phyloP scores from a whole-genome alignment of 2,113 vertebrate genomes.

The Hydropotes inermis region DNA sequence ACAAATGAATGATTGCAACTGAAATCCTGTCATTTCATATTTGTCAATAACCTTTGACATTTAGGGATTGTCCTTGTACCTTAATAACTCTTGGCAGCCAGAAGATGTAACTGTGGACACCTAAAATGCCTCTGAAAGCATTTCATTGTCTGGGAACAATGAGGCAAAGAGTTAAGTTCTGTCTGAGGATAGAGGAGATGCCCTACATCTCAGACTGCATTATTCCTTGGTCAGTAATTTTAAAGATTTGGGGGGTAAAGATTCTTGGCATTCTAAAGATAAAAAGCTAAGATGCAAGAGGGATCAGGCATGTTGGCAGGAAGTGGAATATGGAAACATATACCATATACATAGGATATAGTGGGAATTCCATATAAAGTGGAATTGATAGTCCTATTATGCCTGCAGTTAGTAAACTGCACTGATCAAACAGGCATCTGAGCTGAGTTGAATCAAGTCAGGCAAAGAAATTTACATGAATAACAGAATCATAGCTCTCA shows the following conservation, averaged over 20 bases:
- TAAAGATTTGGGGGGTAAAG: background rate
- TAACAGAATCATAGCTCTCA: background rate
- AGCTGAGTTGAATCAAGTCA: background rate
- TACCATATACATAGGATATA: background rate
- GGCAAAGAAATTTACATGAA: background rate
- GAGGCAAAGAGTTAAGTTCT: background rate
- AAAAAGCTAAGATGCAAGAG: background rate
- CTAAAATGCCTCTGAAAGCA: conserved; percentile 13
- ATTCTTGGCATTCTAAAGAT: background rate
- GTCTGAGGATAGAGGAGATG: background rate
- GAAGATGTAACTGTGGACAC: background rate
- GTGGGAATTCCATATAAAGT: background rate
- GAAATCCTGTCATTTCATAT: conserved; percentile 61
- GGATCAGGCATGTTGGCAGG: background rate
- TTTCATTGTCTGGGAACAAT: background rate
- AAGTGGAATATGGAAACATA: background rate
- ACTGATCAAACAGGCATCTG: background rate
- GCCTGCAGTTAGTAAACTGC: background rate
- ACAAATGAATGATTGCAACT: conserved; percentile 28
- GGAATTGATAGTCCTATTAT: background rate
- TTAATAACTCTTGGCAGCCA: conserved; percentile 1
- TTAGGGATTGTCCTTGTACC: background rate
- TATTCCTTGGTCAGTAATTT: background rate
- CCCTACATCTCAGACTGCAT: background rate
- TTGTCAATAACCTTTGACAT: conserved; percentile 57